Evolutionary conservation across 2,888 invertebrate genomes (phyloP), one percentile per base, ranked within the genome.

Genomic region (Kryphioiulus occultus): DNA sequence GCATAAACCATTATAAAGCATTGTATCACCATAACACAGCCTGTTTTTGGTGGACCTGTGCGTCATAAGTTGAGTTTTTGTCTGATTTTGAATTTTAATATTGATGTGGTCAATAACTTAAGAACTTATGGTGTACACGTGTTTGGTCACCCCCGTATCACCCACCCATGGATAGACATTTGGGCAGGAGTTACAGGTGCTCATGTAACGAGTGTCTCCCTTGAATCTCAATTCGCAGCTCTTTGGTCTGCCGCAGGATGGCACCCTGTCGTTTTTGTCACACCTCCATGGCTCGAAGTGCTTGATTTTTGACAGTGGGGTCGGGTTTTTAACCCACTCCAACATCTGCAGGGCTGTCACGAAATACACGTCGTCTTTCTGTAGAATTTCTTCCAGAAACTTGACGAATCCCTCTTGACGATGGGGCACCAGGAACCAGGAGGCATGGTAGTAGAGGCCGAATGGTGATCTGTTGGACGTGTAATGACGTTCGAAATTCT

Each of bases 151-250:
- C 32, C 88, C 88, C 17, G 88, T 88, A 44, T 88, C 97, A 88
- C 97, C 97, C 89, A 97, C 97, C 98, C 98, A 98, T 17, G 98
- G 98, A 91, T 97, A 98, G 89, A 96, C 95, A 90, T 97, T 96
- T 4, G 98, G 98, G 92, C 98, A 98, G 85, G 96, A 95, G 92
- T 98, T 97, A 92, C 98, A 98, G 88, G 98, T 97, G 92, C 97
- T 95, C 97, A 98, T 97, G 92, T 98, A 98, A 91, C 98, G 94
- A 17, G 97, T 97, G 30, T 89, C 89, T 26, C 88, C 89, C 19
- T 89, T 86, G 86, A 89, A 89, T 32, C 88, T 19, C 30, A 89
- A 84, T 85, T 89, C 88, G 87, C 89, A 89, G 30, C 88, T 88
- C 22, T 78, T 83, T 22, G 89, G 88, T 22, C 89, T 82, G 35